Conservation (phyloP, 2,888 invertebrate species). For the Ormyrus pomaceus region DNA sequence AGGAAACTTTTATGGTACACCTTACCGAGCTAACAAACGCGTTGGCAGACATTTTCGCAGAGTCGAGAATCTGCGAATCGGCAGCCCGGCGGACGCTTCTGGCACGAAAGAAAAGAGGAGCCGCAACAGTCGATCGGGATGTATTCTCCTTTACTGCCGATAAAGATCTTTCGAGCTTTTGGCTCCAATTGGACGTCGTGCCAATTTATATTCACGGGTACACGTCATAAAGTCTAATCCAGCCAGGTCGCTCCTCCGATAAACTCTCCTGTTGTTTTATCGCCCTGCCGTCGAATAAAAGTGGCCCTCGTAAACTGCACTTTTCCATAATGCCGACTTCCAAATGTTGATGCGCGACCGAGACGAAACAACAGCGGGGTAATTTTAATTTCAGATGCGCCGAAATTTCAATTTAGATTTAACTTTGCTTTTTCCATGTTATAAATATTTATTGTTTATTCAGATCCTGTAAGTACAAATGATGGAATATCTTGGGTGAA, state of each 20-base stretch:
- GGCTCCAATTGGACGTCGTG: slow-evolving; percentile 41
- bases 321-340: slow-evolving; percentile 53
- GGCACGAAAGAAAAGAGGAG: slow-evolving; percentile 1
- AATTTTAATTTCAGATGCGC: not conserved
- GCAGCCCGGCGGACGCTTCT: slow-evolving; percentile 13
- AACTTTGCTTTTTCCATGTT: not conserved
- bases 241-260: slow-evolving; percentile 58
- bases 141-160: slow-evolving; percentile 59
- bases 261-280: slow-evolving; percentile 60
- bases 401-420: not conserved
- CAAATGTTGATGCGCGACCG: slow-evolving; percentile 23
- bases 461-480: no score
- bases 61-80: not conserved
- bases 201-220: slow-evolving; percentile 49
- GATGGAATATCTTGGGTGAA: no score
- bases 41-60: not conserved
- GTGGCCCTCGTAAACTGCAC: slow-evolving; percentile 59
- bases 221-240: slow-evolving; percentile 61
- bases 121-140: slow-evolving; percentile 1
- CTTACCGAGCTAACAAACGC: not conserved
- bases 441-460: not conserved
- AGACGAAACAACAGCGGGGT: not conserved
- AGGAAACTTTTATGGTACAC: not conserved
- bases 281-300: slow-evolving; percentile 24
- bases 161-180: slow-evolving; percentile 60